Percentiles rank a stretch among this genome's conserved stretches.
Conservation (phyloP, 2,797 vertebrate genomes). For the Sebastes glaucus region DNA sequence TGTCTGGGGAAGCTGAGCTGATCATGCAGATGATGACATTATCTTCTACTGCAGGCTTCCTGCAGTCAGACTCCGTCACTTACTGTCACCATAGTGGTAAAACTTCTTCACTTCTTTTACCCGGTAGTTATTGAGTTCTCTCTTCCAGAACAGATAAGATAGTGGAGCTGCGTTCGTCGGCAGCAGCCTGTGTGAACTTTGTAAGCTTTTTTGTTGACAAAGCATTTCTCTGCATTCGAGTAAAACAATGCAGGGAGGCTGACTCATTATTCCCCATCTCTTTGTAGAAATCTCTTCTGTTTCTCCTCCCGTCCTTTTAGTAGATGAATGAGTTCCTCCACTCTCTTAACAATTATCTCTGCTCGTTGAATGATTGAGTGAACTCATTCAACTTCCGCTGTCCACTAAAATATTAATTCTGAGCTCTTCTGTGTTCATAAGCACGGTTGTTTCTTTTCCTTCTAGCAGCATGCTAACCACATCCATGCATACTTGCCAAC, state of each 20-base stretch:
- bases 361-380: background rate
- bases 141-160: background rate
- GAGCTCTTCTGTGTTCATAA: background rate
- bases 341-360: background rate
- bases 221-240: conserved; percentile 15
- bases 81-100: background rate
- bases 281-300: background rate
- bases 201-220: background rate
- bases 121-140: background rate
- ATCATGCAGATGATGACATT: conserved; percentile 73
- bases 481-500: too few relatives aligned
- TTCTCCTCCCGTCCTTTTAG: background rate
- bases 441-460: too few relatives aligned
- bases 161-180: background rate
- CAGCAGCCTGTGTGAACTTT: background rate
- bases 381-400: background rate
- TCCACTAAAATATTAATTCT: conserved; percentile 33
- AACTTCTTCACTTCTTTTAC: background rate
- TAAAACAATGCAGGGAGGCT: conserved; percentile 23
- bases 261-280: background rate
- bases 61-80: conserved; percentile 25
- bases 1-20: background rate
- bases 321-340: background rate
- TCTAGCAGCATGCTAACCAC: too few relatives aligned
- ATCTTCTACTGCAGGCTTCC: conserved; percentile 34